Evolutionary conservation across 2,888 invertebrate genomes (phyloP).

Genomic region (Quadroppia sp.): DNA sequence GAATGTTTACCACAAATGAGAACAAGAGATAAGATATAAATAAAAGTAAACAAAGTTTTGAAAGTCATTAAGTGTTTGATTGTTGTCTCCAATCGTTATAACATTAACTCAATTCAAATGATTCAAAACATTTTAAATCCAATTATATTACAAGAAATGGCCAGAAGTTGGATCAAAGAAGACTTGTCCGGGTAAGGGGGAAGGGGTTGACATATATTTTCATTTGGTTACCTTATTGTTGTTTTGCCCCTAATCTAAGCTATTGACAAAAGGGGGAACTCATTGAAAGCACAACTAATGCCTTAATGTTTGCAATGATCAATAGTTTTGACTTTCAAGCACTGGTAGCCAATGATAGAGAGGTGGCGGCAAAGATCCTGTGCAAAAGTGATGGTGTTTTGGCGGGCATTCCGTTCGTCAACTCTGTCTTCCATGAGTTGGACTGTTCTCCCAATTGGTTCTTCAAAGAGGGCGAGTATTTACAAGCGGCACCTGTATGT

Average conservation of each 20-base stretch:
- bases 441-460: slow-evolving; percentile 53
- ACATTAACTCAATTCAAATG: no score
- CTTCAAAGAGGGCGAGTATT: slow-evolving; percentile 50
- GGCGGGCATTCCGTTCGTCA: slow-evolving; percentile 54
- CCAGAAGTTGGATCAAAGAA: slow-evolving; percentile 45
- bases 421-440: slow-evolving; percentile 53
- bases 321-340: slow-evolving; percentile 44
- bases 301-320: no score
- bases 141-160: slow-evolving; percentile 44
- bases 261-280: no score
- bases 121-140: slow-evolving; percentile 45
- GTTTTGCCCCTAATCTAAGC: no score
- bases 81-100: no score
- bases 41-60: no score
- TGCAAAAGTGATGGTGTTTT: slow-evolving; percentile 51
- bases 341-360: slow-evolving; percentile 37
- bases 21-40: no score
- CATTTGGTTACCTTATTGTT: background rate
- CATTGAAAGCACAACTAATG: no score
- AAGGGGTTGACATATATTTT: no score
- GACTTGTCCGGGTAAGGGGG: slow-evolving; percentile 43
- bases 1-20: no score
- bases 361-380: slow-evolving; percentile 43
- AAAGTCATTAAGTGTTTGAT: no score
- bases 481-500: slow-evolving; percentile 42